Evolutionary conservation across 2,113 vertebrate genomes (phyloP).

Genomic region (Microtus pennsylvanicus): DNA sequence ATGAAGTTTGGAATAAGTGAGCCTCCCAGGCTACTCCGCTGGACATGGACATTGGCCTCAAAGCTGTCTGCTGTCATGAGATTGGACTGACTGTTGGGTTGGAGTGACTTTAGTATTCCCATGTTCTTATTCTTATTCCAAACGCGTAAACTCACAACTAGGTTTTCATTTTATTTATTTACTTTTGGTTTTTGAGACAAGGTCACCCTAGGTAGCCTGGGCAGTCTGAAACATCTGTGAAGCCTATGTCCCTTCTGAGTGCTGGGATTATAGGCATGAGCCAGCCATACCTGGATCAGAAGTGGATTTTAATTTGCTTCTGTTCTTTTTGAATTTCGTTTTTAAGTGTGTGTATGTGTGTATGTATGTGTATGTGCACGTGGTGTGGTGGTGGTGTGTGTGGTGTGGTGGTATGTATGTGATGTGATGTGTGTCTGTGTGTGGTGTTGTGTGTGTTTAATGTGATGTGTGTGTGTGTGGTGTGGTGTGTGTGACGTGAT

Average conservation of each 20-base stretch:
- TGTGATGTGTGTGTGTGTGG: neutral
- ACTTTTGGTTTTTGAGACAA: neutral
- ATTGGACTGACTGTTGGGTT: neutral
- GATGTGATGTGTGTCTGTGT: neutral
- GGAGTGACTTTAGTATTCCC: neutral
- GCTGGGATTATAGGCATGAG: neutral
- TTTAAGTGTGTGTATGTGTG: neutral
- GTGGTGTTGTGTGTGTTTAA: neutral
- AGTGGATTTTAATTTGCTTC: neutral
- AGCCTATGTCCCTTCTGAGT: neutral
- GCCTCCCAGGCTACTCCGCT: neutral
- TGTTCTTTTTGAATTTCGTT: neutral
- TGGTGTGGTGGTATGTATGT: no score
- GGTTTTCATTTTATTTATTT: neutral
- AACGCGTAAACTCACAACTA: conserved; percentile 24
- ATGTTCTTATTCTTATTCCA: neutral
- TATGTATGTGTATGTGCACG: neutral
- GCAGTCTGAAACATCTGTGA: neutral
- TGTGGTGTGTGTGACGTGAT: neutral
- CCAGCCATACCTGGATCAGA: neutral
- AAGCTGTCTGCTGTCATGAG: neutral
- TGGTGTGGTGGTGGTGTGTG: neutral
- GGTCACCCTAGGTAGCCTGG: neutral
- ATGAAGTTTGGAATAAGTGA: neutral
- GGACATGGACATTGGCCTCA: neutral